Conservation (phyloP, 1,140 invertebrate genomes). For the Neotoxoptera formosana region DNA sequence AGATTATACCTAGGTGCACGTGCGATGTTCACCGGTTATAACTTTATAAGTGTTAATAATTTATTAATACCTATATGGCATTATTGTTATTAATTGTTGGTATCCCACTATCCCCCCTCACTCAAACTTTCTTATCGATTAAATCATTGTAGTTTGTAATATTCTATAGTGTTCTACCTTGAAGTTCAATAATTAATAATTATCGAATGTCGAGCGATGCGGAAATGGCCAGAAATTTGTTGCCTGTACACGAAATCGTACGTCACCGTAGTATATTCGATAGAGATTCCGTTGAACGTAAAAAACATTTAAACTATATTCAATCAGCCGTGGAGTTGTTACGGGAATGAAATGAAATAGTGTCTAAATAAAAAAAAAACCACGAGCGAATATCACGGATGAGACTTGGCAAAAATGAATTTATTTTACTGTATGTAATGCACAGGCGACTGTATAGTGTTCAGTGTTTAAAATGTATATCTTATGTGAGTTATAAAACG, state of each 20-base stretch:
- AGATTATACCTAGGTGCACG: not conserved
- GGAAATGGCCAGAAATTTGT: not conserved
- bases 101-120: not conserved
- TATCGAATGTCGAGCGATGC: not conserved
- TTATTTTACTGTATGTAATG: not conserved
- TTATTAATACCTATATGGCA: not conserved
- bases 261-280: not conserved
- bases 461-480: not conserved
- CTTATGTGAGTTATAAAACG: not conserved
- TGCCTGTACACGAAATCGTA: not conserved
- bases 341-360: not conserved
- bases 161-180: not conserved
- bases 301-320: not conserved
- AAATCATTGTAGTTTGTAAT: not conserved
- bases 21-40: not conserved
- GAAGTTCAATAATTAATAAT: no score
- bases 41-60: not conserved
- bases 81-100: not conserved
- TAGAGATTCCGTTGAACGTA: not conserved
- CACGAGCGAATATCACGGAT: not conserved
- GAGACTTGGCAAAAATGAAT: not conserved
- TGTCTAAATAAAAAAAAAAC: not conserved
- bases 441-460: not conserved
- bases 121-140: not conserved
- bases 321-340: not conserved